Conservation (phyloP, 1,140 invertebrate genomes). For the Pantala flavescens region DNA sequence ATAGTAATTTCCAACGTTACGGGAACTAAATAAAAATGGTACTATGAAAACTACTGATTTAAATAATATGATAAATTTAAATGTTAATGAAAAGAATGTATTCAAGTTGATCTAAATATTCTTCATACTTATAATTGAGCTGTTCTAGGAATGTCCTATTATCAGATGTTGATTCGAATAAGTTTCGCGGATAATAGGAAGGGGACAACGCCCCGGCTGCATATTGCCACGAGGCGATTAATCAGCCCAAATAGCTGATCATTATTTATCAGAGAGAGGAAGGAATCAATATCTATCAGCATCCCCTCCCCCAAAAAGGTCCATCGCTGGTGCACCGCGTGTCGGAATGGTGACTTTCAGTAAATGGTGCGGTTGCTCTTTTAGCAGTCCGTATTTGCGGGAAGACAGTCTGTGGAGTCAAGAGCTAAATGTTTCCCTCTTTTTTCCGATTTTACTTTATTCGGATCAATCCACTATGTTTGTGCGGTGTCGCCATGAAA, state of each 20-base stretch:
- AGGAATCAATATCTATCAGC: conserved; percentile 9
- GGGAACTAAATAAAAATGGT: no score
- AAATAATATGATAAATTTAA: no score
- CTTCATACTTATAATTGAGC: no score
- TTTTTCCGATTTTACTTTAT: not conserved
- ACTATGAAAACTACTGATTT: no score
- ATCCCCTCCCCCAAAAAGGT: not conserved
- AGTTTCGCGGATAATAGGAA: no score
- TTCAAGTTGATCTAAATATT: no score
- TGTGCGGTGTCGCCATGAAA: not conserved
- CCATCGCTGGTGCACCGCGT: not conserved
- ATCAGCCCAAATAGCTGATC: conserved; percentile 2
- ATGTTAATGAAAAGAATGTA: no score
- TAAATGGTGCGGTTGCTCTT: not conserved
- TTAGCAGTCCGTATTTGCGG: not conserved
- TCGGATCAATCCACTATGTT: not conserved
- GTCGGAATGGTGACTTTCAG: not conserved
- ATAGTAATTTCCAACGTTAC: no score
- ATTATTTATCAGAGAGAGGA: not conserved
- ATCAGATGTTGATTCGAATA: no score
- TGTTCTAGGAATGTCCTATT: no score
- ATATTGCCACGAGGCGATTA: not conserved
- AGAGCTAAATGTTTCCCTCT: not conserved
- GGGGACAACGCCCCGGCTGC: not conserved
- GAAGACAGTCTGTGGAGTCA: no score